phyloP scores from a whole-genome alignment of 2,113 vertebrate species.

The Acinonyx jubatus region DNA sequence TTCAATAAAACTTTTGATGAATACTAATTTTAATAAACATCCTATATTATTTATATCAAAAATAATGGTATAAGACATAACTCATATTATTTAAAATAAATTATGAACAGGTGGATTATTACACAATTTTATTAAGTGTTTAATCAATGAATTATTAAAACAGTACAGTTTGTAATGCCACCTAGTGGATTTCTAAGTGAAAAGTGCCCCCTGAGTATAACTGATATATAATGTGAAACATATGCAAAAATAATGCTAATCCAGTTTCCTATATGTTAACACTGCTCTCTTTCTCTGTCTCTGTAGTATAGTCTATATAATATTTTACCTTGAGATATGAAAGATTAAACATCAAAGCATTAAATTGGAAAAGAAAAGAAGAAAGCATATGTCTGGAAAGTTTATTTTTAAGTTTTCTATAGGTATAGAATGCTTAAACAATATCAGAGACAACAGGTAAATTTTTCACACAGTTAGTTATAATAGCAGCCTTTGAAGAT shows the following conservation, averaged over 20 bases:
- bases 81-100: constrained; percentile 54
- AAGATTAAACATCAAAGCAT: background rate
- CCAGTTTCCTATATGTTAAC: background rate
- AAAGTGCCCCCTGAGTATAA: constrained; percentile 60
- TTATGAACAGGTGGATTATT: constrained; percentile 65
- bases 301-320: background rate
- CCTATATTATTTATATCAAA: constrained; percentile 9
- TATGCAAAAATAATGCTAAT: constrained; percentile 38
- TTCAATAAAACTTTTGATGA: constrained; percentile 59
- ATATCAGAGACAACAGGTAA: background rate
- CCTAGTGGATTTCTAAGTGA: constrained; percentile 69
- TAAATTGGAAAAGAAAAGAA: background rate
- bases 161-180: constrained; percentile 75
- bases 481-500: background rate
- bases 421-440: background rate
- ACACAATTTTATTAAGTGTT: constrained; percentile 70
- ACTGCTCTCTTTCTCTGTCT: background rate
- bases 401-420: background rate
- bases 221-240: constrained; percentile 62
- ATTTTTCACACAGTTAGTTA: background rate
- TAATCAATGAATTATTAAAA: constrained; percentile 73
- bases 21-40: constrained; percentile 51
- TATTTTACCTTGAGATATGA: background rate
- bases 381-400: background rate
- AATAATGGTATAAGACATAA: background rate